These are phyloP conservation scores for Acleris sparsana DNA, from an alignment of 2,888 invertebrate species.

Conservation along the genomic window DNA sequence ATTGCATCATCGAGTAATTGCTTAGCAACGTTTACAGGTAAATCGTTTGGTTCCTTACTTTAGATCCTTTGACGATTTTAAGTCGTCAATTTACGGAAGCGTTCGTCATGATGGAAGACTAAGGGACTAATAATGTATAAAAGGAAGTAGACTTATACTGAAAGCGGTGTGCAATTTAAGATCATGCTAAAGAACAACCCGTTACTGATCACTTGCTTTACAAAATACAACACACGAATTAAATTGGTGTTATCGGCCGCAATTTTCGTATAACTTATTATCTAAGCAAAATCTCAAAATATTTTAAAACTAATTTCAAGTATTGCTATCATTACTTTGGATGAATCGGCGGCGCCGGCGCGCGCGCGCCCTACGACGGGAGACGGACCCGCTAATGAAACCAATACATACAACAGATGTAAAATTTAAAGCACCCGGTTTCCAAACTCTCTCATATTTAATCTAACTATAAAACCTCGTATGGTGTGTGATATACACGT, in stretches of 20 bases:
- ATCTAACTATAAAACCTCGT: conserved; percentile 77
- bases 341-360: conserved; percentile 32
- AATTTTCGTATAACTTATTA: conserved; percentile 40
- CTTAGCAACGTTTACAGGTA: conserved; percentile 32
- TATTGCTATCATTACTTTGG: conserved; percentile 18
- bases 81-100: conserved; percentile 66
- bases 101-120: conserved; percentile 78
- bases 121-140: conserved; percentile 61
- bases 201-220: conserved; percentile 58
- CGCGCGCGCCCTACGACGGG: conserved; percentile 61
- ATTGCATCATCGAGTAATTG: conserved; percentile 34
- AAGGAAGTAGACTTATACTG: conserved; percentile 47
- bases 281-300: conserved; percentile 30
- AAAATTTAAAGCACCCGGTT: conserved; percentile 83
- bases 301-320: conserved; percentile 10
- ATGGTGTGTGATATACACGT: conserved; percentile 69
- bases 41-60: conserved; percentile 63
- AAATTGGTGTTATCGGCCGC: conserved; percentile 77
- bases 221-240: conserved; percentile 65
- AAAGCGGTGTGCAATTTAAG: conserved; percentile 66
- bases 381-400: conserved; percentile 73
- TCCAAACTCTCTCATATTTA: conserved; percentile 81
- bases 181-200: conserved; percentile 68
- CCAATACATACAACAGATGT: conserved; percentile 78
- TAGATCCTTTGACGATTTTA: conserved; percentile 63